Percentiles rank a stretch among this genome's conserved stretches.
These are phyloP conservation scores for Nycticorax nycticorax DNA, from an alignment of 2,113 vertebrate species.

Conservation along the genomic window DNA sequence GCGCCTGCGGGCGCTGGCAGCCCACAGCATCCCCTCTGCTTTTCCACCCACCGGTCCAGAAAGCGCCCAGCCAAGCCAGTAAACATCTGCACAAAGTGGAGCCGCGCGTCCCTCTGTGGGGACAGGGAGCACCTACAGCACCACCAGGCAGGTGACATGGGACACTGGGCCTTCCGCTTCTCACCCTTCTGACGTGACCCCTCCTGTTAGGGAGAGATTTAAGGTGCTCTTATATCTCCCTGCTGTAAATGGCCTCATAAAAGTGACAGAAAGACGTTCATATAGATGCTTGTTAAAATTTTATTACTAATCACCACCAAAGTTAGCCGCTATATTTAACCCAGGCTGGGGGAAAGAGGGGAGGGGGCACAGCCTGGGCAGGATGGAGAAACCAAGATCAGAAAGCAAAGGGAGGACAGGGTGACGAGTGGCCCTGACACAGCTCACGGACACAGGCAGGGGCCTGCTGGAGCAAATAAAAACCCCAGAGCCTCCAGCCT, in stretches of 20 bases:
- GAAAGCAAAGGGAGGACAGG: neutral
- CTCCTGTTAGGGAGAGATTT: conserved; percentile 65
- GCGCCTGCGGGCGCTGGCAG: neutral
- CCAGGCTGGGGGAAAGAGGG: conserved; percentile 1
- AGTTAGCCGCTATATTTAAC: conserved; percentile 75
- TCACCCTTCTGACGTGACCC: conserved; percentile 20
- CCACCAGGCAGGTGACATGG: neutral
- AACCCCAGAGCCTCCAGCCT: neutral
- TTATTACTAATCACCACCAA: conserved; percentile 93
- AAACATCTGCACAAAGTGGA: neutral
- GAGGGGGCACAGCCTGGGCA: conserved; percentile 37
- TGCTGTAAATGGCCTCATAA: conserved; percentile 87
- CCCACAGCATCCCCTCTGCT: neutral
- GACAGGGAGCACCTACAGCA: neutral
- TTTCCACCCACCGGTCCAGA: neutral
- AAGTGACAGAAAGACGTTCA: conserved; percentile 88
- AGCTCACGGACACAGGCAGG: neutral
- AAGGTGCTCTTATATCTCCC: conserved; percentile 81
- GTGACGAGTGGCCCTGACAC: fast-evolving
- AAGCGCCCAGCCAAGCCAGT: neutral
- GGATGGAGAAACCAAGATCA: conserved; percentile 80
- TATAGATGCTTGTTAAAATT: conserved; percentile 90
- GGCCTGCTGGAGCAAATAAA: neutral
- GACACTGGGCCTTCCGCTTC: neutral
- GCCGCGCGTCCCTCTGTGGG: fast-evolving